Evolutionary conservation across 2,797 vertebrate genomes (phyloP).

Genomic region (Etheostoma perlongum): DNA sequence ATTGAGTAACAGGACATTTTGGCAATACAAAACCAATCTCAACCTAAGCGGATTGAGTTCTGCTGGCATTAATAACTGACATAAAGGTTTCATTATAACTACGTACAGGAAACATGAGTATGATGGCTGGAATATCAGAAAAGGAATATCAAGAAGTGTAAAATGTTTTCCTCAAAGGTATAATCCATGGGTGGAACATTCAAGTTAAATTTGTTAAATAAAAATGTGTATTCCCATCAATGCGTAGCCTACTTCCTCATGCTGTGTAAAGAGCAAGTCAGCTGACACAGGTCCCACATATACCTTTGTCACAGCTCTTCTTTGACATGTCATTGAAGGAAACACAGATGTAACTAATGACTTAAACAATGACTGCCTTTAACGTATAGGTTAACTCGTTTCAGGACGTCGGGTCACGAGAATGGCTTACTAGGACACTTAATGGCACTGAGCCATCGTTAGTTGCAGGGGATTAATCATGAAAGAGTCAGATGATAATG

Average conservation of each 20-base stretch:
- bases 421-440: background rate
- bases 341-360: background rate
- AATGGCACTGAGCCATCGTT: too few relatives aligned
- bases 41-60: slow-evolving; percentile 47
- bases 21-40: slow-evolving; percentile 40
- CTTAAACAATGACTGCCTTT: too few relatives aligned
- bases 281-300: background rate
- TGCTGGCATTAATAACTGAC: slow-evolving; percentile 35
- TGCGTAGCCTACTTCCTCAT: background rate
- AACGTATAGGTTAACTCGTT: too few relatives aligned
- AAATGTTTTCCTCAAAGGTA: background rate
- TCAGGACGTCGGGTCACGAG: too few relatives aligned
- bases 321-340: background rate
- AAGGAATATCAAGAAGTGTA: slow-evolving; percentile 20
- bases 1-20: slow-evolving; percentile 56
- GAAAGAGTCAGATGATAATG: background rate
- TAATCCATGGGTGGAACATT: background rate
- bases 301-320: background rate
- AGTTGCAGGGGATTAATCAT: background rate
- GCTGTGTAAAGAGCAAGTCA: slow-evolving; percentile 6
- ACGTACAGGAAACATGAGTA: slow-evolving; percentile 9
- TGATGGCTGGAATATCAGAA: background rate
- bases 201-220: background rate
- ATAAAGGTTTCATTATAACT: slow-evolving; percentile 31
- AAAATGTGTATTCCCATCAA: background rate